Base-by-base conservation (phyloP, 2,113 vertebrate species). In the Galbula dea region DNA sequence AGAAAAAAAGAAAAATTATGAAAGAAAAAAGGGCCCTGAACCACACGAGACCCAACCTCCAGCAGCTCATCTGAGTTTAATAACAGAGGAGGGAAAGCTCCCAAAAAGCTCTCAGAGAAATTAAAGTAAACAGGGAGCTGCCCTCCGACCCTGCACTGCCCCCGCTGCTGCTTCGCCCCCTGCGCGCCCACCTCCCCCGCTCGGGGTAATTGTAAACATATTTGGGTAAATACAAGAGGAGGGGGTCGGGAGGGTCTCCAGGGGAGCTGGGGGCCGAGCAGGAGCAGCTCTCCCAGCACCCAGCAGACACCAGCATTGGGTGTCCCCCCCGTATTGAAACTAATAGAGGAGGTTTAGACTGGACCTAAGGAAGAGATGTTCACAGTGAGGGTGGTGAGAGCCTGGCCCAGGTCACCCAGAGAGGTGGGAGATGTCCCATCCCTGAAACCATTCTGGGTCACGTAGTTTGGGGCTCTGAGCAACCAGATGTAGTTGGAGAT, bases 21-120 rank as follows among this genome's bases (percentile, higher is more conserved):
- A 66, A 62, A 83, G 58, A 68, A 89, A 81, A 77, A 90, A 92
- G 54, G 58, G 75, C 94, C 90, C 90, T 90, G 95, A 95, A 96
- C 94, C 96, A 94, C 96, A 95, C 94, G 94, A 87, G 90, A 96
- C 95, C 95, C 77, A 85, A 95, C 91, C 94, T 96, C 95, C 95
- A 93, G 88, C 88, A 92, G 88, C 95, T 97, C 97, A 96, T 96
- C 97, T 96, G 97, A 97, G 94, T 96, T 97, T 96, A 97, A 97
- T 97, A 97, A 97, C 51, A 22, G 68, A 89, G 84, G 45, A 87
- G 93, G 96, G 93, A 96, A 96, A 94, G 92, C 96, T 96, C 94
- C 93, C 93, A 81, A 96, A 97, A 96, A 97, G 97, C 96, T 97
- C 96, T 92, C 93, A 12, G 91, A 93, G 95, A 97, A 97, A 97